Percentiles rank a stretch among this genome's conserved stretches.
Conservation (phyloP, 1,140 invertebrate species). For the Mya arenaria region DNA sequence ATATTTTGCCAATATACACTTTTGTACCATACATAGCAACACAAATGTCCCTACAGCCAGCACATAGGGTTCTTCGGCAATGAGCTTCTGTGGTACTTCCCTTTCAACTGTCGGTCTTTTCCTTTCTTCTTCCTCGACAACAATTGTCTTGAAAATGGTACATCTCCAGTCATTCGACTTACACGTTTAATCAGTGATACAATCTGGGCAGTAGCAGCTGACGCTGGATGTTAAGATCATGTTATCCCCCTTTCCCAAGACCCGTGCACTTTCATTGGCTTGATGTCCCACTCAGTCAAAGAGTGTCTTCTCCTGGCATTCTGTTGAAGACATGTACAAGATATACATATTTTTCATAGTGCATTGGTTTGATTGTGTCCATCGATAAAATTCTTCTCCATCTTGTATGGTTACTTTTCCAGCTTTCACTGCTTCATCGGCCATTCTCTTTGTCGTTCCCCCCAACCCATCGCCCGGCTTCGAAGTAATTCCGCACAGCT, state of each 20-base stretch:
- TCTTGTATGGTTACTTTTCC: constrained; percentile 37
- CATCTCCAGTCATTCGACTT: background rate
- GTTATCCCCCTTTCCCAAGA: constrained; percentile 36
- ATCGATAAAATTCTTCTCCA: background rate
- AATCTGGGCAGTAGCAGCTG: background rate
- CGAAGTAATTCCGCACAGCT: constrained; percentile 53
- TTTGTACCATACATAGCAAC: constrained; percentile 17
- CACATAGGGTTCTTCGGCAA: no score
- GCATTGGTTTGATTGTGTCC: constrained; percentile 21
- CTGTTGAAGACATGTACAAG: background rate
- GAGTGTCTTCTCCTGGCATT: constrained; percentile 10
- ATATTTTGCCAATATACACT: constrained; percentile 6
- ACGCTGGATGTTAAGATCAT: background rate
- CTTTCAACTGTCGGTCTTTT: no score
- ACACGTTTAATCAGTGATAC: background rate
- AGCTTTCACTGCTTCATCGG: constrained; percentile 27
- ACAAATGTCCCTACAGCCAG: no score
- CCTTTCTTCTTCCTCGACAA: no score
- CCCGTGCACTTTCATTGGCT: constrained; percentile 38
- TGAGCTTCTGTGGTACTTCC: no score
- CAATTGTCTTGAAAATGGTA: no score
- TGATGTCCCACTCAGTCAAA: background rate
- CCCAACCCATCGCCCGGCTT: constrained; percentile 32
- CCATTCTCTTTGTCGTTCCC: constrained; percentile 40
- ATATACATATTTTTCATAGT: constrained; percentile 14